Percentiles rank a stretch among this genome's conserved stretches.
Conservation (phyloP, 2,888 invertebrate genomes). For the Notocelia uddmanniana region DNA sequence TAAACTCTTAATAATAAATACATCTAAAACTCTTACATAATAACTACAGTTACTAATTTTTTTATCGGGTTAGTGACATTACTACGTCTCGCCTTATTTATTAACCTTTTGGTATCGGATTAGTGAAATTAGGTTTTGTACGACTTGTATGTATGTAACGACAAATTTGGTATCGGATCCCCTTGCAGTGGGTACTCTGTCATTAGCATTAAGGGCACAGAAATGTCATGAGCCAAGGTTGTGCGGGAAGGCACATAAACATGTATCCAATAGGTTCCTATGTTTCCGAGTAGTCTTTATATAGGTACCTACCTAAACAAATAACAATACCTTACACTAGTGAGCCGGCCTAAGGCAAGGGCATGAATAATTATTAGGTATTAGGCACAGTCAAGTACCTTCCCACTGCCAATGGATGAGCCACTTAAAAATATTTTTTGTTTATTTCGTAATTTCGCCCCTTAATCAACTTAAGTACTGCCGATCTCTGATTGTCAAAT, state of each 20-base stretch:
- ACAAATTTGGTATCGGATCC: conserved; percentile 22
- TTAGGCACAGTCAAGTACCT: no score
- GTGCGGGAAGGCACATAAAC: conserved; percentile 22
- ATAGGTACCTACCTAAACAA: conserved; percentile 1
- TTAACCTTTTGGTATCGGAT: background rate
- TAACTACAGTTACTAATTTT: no score
- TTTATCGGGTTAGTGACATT: background rate
- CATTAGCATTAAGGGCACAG: conserved; percentile 41
- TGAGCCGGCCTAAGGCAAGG: background rate
- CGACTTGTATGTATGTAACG: background rate
- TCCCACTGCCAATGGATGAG: no score
- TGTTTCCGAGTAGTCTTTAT: conserved; percentile 1
- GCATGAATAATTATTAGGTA: no score
- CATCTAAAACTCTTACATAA: no score
- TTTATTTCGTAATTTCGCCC: no score
- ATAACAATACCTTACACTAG: conserved; percentile 19
- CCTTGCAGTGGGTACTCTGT: conserved; percentile 16
- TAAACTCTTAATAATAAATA: no score
- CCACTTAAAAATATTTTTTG: no score
- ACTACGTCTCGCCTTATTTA: background rate
- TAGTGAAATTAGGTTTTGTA: background rate
- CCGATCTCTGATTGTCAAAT: no score
- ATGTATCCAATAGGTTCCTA: conserved; percentile 10
- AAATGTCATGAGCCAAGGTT: conserved; percentile 41
- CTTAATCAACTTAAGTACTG: no score